phyloP scores from a whole-genome alignment of 2,888 invertebrate species.

The Apeira syringaria region DNA sequence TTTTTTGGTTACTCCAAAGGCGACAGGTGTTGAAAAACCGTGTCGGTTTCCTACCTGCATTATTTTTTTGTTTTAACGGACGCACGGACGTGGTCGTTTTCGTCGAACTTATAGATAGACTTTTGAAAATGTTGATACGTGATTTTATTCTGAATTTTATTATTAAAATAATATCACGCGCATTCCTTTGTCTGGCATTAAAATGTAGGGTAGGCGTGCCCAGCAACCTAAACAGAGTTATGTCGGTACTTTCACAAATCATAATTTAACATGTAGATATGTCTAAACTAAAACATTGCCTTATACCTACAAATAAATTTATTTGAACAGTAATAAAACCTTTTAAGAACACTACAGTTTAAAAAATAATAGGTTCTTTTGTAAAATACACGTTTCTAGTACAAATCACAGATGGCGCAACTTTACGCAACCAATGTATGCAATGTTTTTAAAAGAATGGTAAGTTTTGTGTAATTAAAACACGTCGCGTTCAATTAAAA shows the following conservation, averaged over 20 bases:
- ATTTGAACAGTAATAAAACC: too few species aligned
- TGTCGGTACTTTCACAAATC: background rate
- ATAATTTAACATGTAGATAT: too few species aligned
- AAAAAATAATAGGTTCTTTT: too few species aligned
- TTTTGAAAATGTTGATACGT: background rate
- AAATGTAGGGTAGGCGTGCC: slow-evolving; percentile 13
- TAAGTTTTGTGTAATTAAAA: too few species aligned
- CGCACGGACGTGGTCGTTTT: slow-evolving; percentile 8
- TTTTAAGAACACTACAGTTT: too few species aligned
- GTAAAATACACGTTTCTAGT: background rate
- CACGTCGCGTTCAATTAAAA: too few species aligned
- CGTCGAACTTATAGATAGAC: slow-evolving; percentile 10
- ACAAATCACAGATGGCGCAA: slow-evolving; percentile 4
- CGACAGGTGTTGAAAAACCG: slow-evolving; percentile 31
- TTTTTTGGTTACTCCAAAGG: slow-evolving; percentile 18
- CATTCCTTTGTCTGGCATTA: slow-evolving; percentile 11
- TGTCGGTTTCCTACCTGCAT: slow-evolving; percentile 28
- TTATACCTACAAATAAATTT: too few species aligned
- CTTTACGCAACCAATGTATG: background rate
- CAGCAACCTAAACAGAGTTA: background rate
- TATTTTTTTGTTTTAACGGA: slow-evolving; percentile 19
- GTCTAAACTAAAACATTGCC: too few species aligned
- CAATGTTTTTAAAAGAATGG: too few species aligned
- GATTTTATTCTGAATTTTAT: slow-evolving; percentile 3
- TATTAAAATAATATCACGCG: background rate